phyloP scores from a whole-genome alignment of 2,888 invertebrate species.

The Coelopa pilipes region DNA sequence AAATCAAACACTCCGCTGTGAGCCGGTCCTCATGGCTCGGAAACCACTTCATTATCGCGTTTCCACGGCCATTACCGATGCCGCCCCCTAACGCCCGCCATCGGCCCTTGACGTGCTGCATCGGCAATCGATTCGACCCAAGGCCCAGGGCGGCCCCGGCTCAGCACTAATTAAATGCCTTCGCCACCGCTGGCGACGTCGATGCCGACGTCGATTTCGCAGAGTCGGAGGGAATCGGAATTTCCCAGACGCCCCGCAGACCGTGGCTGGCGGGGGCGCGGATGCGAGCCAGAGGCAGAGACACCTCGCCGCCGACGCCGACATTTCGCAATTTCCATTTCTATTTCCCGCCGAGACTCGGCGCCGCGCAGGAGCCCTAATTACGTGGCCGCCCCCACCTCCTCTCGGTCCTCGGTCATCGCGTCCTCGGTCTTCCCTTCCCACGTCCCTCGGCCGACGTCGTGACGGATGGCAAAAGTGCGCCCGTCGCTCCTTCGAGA shows the following conservation, averaged over 20 bases:
- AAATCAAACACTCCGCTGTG: constrained; percentile 28
- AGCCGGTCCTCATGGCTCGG: background rate
- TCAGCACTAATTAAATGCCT: constrained; percentile 28
- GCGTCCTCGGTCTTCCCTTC: no score
- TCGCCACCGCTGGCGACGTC: background rate
- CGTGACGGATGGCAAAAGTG: constrained; percentile 22
- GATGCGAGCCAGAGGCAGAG: background rate
- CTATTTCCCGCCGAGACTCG: constrained; percentile 16
- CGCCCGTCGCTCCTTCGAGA: background rate
- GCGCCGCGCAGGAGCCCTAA: background rate
- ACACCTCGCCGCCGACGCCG: background rate
- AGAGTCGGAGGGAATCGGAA: background rate
- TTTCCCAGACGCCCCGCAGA: constrained; percentile 3
- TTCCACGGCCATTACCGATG: background rate
- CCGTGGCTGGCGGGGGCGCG: background rate
- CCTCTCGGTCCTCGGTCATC: no score
- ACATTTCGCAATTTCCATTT: constrained; percentile 30
- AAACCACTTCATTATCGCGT: constrained; percentile 31
- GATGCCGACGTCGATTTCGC: background rate
- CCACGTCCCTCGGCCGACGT: background rate
- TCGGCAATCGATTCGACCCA: constrained; percentile 31
- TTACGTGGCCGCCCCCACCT: background rate
- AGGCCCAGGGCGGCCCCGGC: constrained; percentile 6
- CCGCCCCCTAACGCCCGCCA: background rate
- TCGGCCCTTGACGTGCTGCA: constrained; percentile 16